phyloP scores from a whole-genome alignment of 2,888 invertebrate species.

The Cremastobaeus sp. region DNA sequence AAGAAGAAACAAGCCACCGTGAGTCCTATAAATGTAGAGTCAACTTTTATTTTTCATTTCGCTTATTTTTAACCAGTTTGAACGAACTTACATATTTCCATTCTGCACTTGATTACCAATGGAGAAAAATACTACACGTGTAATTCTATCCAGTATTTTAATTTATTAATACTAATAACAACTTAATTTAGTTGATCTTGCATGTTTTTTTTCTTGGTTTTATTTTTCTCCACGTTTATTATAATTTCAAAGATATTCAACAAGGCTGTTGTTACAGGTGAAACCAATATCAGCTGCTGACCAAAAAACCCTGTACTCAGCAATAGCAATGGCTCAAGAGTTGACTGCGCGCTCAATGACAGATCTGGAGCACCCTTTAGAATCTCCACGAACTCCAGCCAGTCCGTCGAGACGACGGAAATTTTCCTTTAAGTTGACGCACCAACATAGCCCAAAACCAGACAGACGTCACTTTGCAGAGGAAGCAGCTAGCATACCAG shows the following conservation, averaged over 20 bases:
- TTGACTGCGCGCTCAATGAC: conserved; percentile 83
- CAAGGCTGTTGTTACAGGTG: conserved; percentile 82
- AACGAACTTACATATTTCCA: no score
- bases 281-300: conserved; percentile 97
- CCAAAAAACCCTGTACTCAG: conserved; percentile 92
- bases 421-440: conserved; percentile 88
- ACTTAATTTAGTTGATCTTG: no score
- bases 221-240: conserved; percentile 30
- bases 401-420: conserved; percentile 84
- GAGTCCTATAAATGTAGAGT: conserved; percentile 77
- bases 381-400: conserved; percentile 77
- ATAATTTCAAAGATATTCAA: no score
- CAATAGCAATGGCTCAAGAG: conserved; percentile 95
- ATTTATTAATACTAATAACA: no score
- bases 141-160: no score
- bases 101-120: no score
- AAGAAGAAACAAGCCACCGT: conserved; percentile 81
- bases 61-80: no score
- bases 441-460: conserved; percentile 81
- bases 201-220: no score
- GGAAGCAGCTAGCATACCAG: conserved; percentile 90
- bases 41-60: no score
- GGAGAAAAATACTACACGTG: no score
- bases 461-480: conserved; percentile 93
- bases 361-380: conserved; percentile 76